Base-by-base conservation (phyloP, 2,113 vertebrate genomes). In the Platysternon megacephalum region DNA sequence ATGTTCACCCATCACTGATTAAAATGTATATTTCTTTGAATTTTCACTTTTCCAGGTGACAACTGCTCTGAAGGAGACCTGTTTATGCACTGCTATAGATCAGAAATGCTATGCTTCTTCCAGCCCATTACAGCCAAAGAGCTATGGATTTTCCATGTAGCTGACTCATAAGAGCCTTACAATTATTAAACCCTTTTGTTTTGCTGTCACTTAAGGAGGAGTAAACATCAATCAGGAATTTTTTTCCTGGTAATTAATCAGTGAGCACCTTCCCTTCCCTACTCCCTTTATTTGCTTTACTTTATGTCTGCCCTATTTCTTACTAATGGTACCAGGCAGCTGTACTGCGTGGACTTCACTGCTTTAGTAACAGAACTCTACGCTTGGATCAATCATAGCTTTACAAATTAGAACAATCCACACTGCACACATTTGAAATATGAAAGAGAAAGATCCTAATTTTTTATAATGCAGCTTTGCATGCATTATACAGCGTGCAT, bases 181-280 rank as follows among this genome's bases (percentile, higher is more conserved):
- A 96, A 95, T 97, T 97, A 96, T 97, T 95, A 96, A 96, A 97
- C 83, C 82, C 68, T 95, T 98, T 98, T 97, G 95, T 98, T 98
- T 97, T 95, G 96, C 95, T 98, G 98, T 97, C 97, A 97, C 94
- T 97, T 22, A 91, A 88, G 84, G 82, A 79, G 14, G 86, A 91
- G 93, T 94, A 97, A 97, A 96, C 96, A 98, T 98, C 97, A 97
- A 93, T 97, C 95, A 97, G 58, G 53, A 89, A 90, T 89, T 93
- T 90, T 92, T 53, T 1, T 2, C 82, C 94, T 93, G 87, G 91
- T 98, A 97, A 97, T 98, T 97, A 97, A 96, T 97, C 95, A 93
- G 86, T 55, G 74, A 98, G 87, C 91, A 82, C 95, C 95, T 96
- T 97, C 96, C 21, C 39, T 85, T 88, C 95, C 96, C 53, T 61